These are phyloP conservation scores for Pithys albifrons DNA, from an alignment of 2,113 vertebrate species.

Conservation along the genomic window DNA sequence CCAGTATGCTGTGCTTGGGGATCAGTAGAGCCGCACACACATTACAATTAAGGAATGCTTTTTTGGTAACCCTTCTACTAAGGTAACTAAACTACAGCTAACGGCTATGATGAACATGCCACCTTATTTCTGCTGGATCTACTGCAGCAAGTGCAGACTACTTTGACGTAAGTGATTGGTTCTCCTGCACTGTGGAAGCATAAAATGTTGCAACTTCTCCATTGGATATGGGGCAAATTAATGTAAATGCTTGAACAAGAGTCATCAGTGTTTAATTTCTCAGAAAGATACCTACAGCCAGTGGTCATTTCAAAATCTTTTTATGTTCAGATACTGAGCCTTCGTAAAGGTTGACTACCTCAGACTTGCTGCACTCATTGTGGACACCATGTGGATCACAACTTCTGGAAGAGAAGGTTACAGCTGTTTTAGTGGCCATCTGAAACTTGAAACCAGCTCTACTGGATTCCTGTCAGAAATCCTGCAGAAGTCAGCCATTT, in stretches of 20 bases:
- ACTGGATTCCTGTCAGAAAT: conserved; percentile 79
- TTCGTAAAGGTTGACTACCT: conserved; percentile 89
- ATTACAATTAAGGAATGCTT: conserved; percentile 76
- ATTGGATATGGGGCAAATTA: conserved; percentile 77
- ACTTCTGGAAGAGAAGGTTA: conserved; percentile 82
- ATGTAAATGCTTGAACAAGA: conserved; percentile 71
- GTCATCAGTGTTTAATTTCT: conserved; percentile 74
- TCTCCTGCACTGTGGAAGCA: conserved; percentile 73
- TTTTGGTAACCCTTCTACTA: conserved; percentile 77
- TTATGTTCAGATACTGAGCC: conserved; percentile 85
- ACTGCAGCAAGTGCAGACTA: conserved; percentile 78
- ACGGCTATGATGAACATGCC: conserved; percentile 71
- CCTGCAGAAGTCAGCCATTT: conserved; percentile 82
- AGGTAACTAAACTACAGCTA: conserved; percentile 83
- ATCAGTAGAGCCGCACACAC: conserved; percentile 85
- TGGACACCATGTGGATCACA: conserved; percentile 87
- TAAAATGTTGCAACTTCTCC: conserved; percentile 73
- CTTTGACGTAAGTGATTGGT: conserved; percentile 65
- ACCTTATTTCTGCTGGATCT: conserved; percentile 75
- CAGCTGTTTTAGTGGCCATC: conserved; percentile 77
- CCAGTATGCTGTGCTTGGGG: conserved; percentile 95
- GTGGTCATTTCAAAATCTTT: conserved; percentile 83
- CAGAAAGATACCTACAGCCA: conserved; percentile 73
- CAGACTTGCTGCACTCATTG: conserved; percentile 85
- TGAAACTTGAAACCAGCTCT: conserved; percentile 85